phyloP scores from a whole-genome alignment of 2,797 vertebrate genomes.

The Xyrichtys novacula region DNA sequence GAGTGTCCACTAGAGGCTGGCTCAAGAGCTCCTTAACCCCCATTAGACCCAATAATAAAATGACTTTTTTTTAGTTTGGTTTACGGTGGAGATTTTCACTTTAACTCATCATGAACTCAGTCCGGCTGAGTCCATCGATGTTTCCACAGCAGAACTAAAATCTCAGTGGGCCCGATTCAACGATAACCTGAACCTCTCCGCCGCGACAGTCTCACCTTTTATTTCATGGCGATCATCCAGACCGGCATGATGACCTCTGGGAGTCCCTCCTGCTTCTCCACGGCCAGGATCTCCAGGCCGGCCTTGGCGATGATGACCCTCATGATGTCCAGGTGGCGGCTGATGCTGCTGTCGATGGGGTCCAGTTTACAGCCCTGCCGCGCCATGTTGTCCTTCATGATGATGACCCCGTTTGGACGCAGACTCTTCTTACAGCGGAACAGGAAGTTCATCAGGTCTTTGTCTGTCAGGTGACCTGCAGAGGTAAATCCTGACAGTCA shows the following conservation, averaged over 20 bases:
- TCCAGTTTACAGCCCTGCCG: slow-evolving; percentile 93
- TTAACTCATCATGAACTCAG: too few relatives aligned
- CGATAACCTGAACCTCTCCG: background rate
- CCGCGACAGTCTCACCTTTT: slow-evolving; percentile 13
- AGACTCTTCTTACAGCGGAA: slow-evolving; percentile 89
- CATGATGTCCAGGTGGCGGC: slow-evolving; percentile 93
- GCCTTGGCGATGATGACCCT: slow-evolving; percentile 88
- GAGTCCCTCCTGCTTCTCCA: slow-evolving; percentile 90
- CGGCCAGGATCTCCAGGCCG: slow-evolving; percentile 87
- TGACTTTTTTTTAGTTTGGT: too few relatives aligned
- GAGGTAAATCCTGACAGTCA: background rate
- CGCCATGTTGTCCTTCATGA: slow-evolving; percentile 96
- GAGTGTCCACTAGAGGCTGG: too few relatives aligned
- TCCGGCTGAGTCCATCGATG: too few relatives aligned
- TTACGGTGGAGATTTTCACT: too few relatives aligned
- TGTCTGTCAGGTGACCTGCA: slow-evolving; percentile 93
- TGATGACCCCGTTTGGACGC: slow-evolving; percentile 90
- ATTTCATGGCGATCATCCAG: slow-evolving; percentile 94
- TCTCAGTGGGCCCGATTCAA: too few relatives aligned
- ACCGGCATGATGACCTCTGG: slow-evolving; percentile 93
- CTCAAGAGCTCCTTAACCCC: too few relatives aligned
- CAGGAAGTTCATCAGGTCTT: slow-evolving; percentile 92
- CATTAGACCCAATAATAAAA: too few relatives aligned
- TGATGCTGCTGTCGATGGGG: slow-evolving; percentile 92
- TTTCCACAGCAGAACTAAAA: too few relatives aligned